Evolutionary conservation across 2,113 vertebrate genomes (phyloP).

Genomic region (Zonotrichia leucophrys): DNA sequence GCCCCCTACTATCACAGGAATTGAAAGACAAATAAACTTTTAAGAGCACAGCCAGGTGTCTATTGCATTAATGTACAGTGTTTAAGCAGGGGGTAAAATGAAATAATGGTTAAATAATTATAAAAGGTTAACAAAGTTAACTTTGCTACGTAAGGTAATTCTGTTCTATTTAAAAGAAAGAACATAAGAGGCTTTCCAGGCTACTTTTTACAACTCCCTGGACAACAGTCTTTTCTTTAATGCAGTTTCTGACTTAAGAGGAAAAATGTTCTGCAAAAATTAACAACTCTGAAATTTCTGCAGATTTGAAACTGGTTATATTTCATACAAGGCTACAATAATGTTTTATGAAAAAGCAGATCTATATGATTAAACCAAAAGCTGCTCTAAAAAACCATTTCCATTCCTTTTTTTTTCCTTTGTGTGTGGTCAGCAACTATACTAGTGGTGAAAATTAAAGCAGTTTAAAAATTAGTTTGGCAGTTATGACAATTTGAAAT

Average conservation of each 20-base stretch:
- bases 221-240: conserved; percentile 1
- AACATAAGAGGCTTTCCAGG: conserved; percentile 49
- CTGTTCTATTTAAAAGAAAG: conserved; percentile 68
- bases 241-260: conserved; percentile 13
- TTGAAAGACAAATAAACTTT: conserved; percentile 80
- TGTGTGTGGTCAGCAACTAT: background rate
- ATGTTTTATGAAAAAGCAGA: background rate
- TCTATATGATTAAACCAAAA: background rate
- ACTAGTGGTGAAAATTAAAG: background rate
- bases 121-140: conserved; percentile 72
- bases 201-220: conserved; percentile 57
- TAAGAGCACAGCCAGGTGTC: conserved; percentile 75
- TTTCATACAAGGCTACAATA: background rate
- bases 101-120: conserved; percentile 80
- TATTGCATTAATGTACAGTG: conserved; percentile 44
- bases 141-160: conserved; percentile 57
- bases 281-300: conserved; percentile 23
- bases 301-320: background rate
- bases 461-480: conserved; percentile 2
- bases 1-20: conserved; percentile 73
- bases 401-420: background rate
- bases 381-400: background rate
- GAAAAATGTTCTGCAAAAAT: conserved; percentile 18
- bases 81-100: conserved; percentile 68
- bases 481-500: background rate